Conservation (phyloP, 1,140 invertebrate genomes). For the Drosophila kohkoa region DNA sequence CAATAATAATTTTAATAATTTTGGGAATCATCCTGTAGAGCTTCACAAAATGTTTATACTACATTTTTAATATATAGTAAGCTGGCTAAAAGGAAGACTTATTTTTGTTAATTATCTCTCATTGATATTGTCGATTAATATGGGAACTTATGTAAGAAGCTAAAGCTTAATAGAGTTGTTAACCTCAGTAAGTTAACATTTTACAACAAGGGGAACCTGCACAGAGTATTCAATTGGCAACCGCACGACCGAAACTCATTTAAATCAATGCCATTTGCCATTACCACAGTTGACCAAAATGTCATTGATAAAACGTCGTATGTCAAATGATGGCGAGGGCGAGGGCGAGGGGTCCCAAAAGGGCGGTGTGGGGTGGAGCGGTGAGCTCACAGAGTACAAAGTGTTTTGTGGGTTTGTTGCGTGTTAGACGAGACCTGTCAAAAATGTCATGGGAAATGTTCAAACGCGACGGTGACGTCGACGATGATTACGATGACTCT, state of each 20-base stretch:
- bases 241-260: constrained; percentile 51
- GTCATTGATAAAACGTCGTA: constrained; percentile 49
- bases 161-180: too few relatives aligned
- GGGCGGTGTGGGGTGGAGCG: neutral
- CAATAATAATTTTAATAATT: too few relatives aligned
- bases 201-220: neutral
- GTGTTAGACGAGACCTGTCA: constrained; percentile 54
- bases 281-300: constrained; percentile 48
- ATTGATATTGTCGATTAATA: too few relatives aligned
- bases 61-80: too few relatives aligned
- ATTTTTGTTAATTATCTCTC: too few relatives aligned
- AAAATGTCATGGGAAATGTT: constrained; percentile 58
- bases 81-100: too few relatives aligned
- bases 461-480: constrained; percentile 38
- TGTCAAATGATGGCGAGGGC: constrained; percentile 18
- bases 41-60: too few relatives aligned
- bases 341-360: neutral
- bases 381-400: constrained; percentile 28
- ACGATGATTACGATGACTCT: constrained; percentile 21
- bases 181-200: too few relatives aligned
- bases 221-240: constrained; percentile 56
- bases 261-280: constrained; percentile 57
- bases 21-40: too few relatives aligned
- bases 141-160: too few relatives aligned
- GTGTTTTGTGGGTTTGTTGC: constrained; percentile 54